Evolutionary conservation across 1,140 invertebrate genomes (phyloP).

Genomic region (Gryllus bimaculatus): DNA sequence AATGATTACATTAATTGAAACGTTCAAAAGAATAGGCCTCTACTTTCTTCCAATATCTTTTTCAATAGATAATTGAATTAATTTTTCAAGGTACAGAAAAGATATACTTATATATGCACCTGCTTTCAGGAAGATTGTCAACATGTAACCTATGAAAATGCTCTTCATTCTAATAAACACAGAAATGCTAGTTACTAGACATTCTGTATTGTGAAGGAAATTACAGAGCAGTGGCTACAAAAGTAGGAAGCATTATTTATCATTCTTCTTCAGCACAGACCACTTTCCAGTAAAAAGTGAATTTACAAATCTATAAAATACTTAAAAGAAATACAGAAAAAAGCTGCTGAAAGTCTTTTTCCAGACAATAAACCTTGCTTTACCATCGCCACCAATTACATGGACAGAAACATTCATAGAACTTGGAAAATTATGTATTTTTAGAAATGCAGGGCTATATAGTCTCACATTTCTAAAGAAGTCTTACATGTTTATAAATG

Average conservation of each 20-base stretch:
- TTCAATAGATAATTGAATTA: too few relatives aligned
- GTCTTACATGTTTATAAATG: not conserved
- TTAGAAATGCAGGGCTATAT: not conserved
- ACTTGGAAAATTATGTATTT: too few relatives aligned
- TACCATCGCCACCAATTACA: too few relatives aligned
- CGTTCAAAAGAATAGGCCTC: too few relatives aligned
- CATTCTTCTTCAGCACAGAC: not conserved
- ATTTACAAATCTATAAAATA: not conserved
- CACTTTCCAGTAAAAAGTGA: not conserved
- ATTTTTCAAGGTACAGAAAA: too few relatives aligned
- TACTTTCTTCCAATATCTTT: too few relatives aligned
- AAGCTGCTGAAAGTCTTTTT: too few relatives aligned
- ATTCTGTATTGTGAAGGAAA: conserved; percentile 6
- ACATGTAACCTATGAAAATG: not conserved
- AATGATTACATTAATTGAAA: too few relatives aligned
- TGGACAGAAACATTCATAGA: too few relatives aligned
- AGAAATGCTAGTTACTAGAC: conserved; percentile 9
- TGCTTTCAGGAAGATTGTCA: not conserved
- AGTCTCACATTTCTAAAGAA: not conserved
- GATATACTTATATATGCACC: not conserved
- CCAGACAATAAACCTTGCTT: not conserved
- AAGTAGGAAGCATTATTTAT: conserved; percentile 12
- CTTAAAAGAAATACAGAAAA: too few relatives aligned
- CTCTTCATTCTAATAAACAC: not conserved
- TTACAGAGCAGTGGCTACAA: conserved; percentile 12